These are phyloP conservation scores for Grammomys dolichurus DNA, from an alignment of 2,113 vertebrate species.

Conservation along the genomic window DNA sequence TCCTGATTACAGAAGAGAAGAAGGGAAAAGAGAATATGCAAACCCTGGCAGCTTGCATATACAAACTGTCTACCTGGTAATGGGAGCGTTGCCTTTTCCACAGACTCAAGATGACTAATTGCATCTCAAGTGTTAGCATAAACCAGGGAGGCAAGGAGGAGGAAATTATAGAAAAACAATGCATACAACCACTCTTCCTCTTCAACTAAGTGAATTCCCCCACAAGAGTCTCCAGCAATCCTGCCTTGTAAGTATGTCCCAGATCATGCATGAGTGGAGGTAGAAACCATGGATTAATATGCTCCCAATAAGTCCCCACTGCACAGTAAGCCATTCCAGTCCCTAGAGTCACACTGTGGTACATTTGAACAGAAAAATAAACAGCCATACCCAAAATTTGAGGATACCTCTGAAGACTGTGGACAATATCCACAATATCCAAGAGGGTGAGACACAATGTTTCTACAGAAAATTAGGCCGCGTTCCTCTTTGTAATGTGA, in stretches of 20 bases:
- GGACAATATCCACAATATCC: not conserved
- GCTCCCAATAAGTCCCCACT: not conserved
- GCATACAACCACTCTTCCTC: not conserved
- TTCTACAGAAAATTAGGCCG: slow-evolving; percentile 45
- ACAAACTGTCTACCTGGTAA: not conserved
- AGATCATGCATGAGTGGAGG: not conserved
- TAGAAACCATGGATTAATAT: not conserved
- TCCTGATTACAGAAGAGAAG: not conserved
- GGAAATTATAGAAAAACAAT: not conserved
- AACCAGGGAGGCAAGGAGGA: not conserved
- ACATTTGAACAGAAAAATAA: slow-evolving; percentile 45
- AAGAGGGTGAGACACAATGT: not conserved
- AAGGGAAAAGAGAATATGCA: not conserved
- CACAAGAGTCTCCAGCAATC: not conserved
- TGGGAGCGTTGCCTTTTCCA: slow-evolving; percentile 2
- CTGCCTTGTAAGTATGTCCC: not conserved
- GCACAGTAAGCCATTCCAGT: not conserved
- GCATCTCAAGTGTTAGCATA: not conserved
- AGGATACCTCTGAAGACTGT: slow-evolving; percentile 34
- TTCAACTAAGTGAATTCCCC: not conserved
- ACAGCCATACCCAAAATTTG: not conserved
- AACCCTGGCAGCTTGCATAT: not conserved
- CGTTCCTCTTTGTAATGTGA: slow-evolving; percentile 70
- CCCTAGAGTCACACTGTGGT: not conserved
- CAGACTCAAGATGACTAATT: not conserved